Base-by-base conservation (phyloP, 2,888 invertebrate species). In the Scaptomyza tumidula region DNA sequence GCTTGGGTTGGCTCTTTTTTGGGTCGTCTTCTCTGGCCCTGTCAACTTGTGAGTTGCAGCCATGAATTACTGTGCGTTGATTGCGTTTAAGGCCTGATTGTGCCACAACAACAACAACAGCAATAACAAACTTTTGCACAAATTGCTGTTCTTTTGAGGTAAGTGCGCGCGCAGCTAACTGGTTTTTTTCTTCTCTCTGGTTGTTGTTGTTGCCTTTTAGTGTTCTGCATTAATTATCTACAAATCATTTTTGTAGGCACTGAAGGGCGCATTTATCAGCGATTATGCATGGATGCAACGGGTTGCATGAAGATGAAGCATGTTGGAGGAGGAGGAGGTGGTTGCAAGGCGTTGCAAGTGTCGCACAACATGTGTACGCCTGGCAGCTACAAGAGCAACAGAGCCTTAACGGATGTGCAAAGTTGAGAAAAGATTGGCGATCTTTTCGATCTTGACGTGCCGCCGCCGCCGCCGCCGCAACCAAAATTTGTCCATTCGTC, bases 11-110 rank as follows among this genome's bases (percentile, higher is more conserved):
- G n/a, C n/a, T n/a, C n/a, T n/a, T n/a, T 69, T 64, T 65, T 45
- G 58, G 67, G 71, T 11, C 35, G 54, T 64, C 70, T 67, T 33
- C 33, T 33, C 33, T 33, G 55, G 58, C 55, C 55, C 85, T 85
- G 89, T 85, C 89, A 88, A 67, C 57, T 54, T 58, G 44, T 31
- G 49, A 64, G 59, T 48, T 57, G 33, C 44, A 41, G 67, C 78
- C 78, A 88, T 86, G 85, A 86, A 81, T 88, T 86, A 86, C 85
- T 68, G 89, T 86, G 85, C 89, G 81, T 88, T 86, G 85, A 86
- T 86, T 86, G 85, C 87, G 79, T 78, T 88, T 88, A 84, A 88
- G 85, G 89, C 69, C 58, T 86, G 85, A 86, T 86, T 88, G 69
- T 61, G 58, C 80, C 56, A 13, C 65, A 41, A n/a, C 72, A 57